Base-by-base conservation (phyloP, 2,113 vertebrate species). In the Crypturellus undulatus region DNA sequence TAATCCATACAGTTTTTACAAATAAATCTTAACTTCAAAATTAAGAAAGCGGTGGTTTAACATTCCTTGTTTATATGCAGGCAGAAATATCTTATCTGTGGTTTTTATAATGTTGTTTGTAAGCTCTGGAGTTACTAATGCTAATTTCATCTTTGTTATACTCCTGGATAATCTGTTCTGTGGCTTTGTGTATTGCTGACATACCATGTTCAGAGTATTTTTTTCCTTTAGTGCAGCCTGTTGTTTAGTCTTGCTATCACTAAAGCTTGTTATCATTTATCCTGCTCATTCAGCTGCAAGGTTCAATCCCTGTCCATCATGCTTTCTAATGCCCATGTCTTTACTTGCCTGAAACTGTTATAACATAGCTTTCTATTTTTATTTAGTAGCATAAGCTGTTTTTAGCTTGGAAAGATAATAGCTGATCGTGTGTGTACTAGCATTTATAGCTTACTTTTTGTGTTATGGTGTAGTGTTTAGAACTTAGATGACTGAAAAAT, bases 101-200 rank as follows among this genome's bases (percentile, higher is more conserved):
- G 22, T 87, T 96, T 51, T 81, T 78, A 72, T 76, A 36, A 90
- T 75, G 43, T 67, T 96, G 49, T 96, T 96, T 95, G 49, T 68
- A 87, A 97, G 7, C 90, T 97, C 80, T 94, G 90, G 86, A 97
- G 89, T 94, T 95, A 85, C 49, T 91, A 87, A 96, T 92, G 79
- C 70, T 97, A 97, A 97, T 98, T 98, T 97, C 19, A 69, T 94
- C 40, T 95, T 92, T 96, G 76, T 95, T 97, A 76, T 64, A 81
- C 72, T 96, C 54, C 87, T 91, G 86, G 79, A 94, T 97, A 96
- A 97, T 94, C 93, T 97, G 84, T 94, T 96, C 62, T 91, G 93
- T 96, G 96, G 62, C 45, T 97, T 92, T 97, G 80, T 95, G 91
- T 67, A 71, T 84, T 96, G 84, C 77, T 96, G 69, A 87, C 78